Conservation (phyloP, 2,797 vertebrate genomes). For the Leuciscus waleckii region DNA sequence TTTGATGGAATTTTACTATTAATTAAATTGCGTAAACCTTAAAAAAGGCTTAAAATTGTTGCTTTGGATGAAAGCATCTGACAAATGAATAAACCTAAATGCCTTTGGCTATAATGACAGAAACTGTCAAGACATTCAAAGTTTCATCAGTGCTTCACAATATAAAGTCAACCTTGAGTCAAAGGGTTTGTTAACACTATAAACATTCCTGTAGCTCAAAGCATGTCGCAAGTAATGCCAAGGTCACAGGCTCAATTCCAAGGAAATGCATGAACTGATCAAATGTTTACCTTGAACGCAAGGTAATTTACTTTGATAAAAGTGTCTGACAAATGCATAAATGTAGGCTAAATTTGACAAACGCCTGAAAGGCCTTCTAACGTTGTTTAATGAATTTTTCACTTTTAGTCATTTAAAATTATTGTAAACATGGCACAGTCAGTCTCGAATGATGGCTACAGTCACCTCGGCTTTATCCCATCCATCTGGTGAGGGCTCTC, state of each 20-base stretch:
- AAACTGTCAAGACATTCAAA: background rate
- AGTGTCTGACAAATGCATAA: background rate
- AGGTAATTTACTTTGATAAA: background rate
- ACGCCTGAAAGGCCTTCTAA: background rate
- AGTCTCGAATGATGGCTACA: constrained; percentile 10
- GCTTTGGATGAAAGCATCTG: background rate
- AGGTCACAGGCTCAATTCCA: background rate
- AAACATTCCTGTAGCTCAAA: background rate
- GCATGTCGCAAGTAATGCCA: background rate
- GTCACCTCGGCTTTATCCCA: constrained; percentile 63
- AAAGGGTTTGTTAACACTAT: background rate
- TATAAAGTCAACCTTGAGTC: background rate
- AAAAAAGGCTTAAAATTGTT: no score
- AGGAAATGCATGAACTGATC: background rate
- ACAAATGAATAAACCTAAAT: background rate
- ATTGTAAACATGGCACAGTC: background rate
- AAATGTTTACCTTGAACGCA: background rate
- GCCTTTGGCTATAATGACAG: background rate
- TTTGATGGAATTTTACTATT: no score
- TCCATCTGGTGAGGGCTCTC: constrained; percentile 80
- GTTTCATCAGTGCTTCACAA: background rate
- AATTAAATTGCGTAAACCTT: no score
- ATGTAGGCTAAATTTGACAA: background rate
- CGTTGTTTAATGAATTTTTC: background rate
- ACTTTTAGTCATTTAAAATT: background rate